Evolutionary conservation across 2,113 vertebrate genomes (phyloP).

Genomic region (Dunckerocampus dactyliophorus): DNA sequence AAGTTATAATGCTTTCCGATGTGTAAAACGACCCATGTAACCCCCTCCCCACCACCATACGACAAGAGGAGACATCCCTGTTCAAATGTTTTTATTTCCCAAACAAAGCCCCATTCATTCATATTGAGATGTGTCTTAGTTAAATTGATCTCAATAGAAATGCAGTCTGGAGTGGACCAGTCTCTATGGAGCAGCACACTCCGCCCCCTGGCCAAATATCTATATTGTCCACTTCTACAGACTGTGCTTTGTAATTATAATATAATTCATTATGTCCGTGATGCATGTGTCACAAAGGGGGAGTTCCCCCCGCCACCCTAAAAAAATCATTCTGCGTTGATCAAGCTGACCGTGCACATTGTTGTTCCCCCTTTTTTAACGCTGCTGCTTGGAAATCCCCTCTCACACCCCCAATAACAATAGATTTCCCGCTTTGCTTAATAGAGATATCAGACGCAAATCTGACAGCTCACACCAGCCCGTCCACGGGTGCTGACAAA

Average conservation of each 20-base stretch:
- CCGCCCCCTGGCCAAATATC: slow-evolving; percentile 77
- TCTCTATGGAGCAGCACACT: slow-evolving; percentile 71
- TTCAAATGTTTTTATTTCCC: slow-evolving; percentile 70
- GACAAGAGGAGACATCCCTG: slow-evolving; percentile 58
- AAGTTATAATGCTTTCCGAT: slow-evolving; percentile 8
- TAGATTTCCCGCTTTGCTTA: slow-evolving; percentile 64
- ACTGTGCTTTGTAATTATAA: slow-evolving; percentile 83
- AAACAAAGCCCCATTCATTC: slow-evolving; percentile 69
- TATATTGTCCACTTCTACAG: slow-evolving; percentile 77
- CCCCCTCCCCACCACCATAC: slow-evolving; percentile 4
- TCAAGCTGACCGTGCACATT: slow-evolving; percentile 74
- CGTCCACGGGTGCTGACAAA: slow-evolving; percentile 21
- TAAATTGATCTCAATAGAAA: slow-evolving; percentile 71
- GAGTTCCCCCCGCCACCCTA: slow-evolving; percentile 56
- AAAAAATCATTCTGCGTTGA: slow-evolving; percentile 68
- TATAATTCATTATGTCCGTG: slow-evolving; percentile 81
- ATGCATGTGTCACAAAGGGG: slow-evolving; percentile 73
- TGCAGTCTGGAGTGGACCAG: slow-evolving; percentile 63
- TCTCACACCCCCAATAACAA: slow-evolving; percentile 67
- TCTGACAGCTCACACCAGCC: slow-evolving; percentile 70
- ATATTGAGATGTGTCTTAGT: slow-evolving; percentile 72
- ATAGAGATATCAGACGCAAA: slow-evolving; percentile 77
- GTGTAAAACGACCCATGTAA: slow-evolving; percentile 33
- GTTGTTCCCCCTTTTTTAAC: slow-evolving; percentile 58
- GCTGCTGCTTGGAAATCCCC: slow-evolving; percentile 65